Evolutionary conservation across 2,113 vertebrate genomes (phyloP), one percentile per base, ranked within the genome.

Genomic region (Corynorhinus townsendii): DNA sequence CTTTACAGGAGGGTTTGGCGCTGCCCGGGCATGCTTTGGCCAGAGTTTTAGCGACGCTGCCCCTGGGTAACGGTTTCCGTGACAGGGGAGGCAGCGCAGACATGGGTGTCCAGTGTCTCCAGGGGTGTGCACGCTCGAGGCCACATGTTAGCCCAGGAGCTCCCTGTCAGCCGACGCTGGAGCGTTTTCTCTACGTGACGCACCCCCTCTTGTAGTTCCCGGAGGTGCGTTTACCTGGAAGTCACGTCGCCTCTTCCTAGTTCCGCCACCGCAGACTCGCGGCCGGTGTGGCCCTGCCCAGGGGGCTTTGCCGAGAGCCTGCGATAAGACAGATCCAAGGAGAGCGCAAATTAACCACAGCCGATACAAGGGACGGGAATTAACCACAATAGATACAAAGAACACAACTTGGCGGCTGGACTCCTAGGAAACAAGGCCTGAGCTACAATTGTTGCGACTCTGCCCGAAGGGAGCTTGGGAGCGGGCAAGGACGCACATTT

Each of bases 401-500:
- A 33, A 73, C 72, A 28, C 72, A 45, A 38, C 68, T 45, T 73
- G 38, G 38, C 83, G 54, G 68, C 35, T 20, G 54, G 77, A 19
- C 22, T 69, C 85, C 35, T 11, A 75, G 87, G 77, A 33, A 12
- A 64, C 35, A 68, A 73, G 88, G 75, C 56, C 82, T 19, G 0
- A 35, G 56, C 54, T 10, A 4, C 68, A 35, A 3, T 35, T 2
- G 22, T 35, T n/a, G 19, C n/a, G 7, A 6, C 38, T 54, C 40
- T 24, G 40, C 80, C 86, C 45, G 7, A 59, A 2, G 15, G 56
- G 54, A 68, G 33, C 35, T 38, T 5, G 4, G 64, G 64, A 73
- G 43, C 81, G 56, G 90, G 91, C 89, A 33, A 10, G 56, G 94
- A 69, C 81, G 64, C 87, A n/a, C 73, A 11, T 82, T 95, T 87